Evolutionary conservation across 2,888 invertebrate genomes (phyloP).

Genomic region (Zaprionus bogoriensis): DNA sequence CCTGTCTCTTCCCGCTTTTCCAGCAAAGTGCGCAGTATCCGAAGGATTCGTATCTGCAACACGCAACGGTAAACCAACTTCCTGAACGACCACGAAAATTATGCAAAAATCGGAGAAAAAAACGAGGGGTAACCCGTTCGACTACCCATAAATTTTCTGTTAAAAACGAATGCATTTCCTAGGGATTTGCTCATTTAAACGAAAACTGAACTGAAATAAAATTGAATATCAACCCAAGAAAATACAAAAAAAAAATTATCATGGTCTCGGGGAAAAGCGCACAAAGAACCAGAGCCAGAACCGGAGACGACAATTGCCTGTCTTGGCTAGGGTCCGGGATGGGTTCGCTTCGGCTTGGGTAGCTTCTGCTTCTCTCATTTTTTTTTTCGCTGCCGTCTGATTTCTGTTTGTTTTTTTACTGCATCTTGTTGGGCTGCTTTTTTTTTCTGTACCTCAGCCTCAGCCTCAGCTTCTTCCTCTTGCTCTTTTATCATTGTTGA

Average conservation of each 20-base stretch:
- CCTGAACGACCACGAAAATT: conserved; percentile 40
- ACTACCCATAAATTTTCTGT: conserved; percentile 71
- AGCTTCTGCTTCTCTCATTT: conserved; percentile 1
- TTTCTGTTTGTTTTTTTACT: too few relatives aligned
- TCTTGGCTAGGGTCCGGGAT: conserved; percentile 50
- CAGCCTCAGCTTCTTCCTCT: conserved; percentile 37
- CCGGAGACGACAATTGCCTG: conserved; percentile 67
- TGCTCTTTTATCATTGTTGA: conserved; percentile 66
- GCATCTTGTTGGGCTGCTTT: neutral
- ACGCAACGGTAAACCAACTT: conserved; percentile 59
- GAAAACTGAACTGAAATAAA: conserved; percentile 59
- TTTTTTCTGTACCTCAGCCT: conserved; percentile 35
- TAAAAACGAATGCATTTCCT: conserved; percentile 66
- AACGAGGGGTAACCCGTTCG: conserved; percentile 25
- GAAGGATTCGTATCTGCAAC: conserved; percentile 67
- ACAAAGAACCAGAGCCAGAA: conserved; percentile 28
- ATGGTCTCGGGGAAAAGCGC: conserved; percentile 5
- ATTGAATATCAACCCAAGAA: conserved; percentile 41
- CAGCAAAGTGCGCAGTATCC: conserved; percentile 38
- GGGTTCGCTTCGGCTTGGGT: conserved; percentile 24
- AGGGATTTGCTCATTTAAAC: conserved; percentile 70
- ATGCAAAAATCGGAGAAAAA: conserved; percentile 33
- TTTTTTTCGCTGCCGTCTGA: too few relatives aligned
- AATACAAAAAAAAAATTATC: too few relatives aligned
- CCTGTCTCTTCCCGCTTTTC: neutral